These are phyloP conservation scores for Gallinago jamesoni DNA, from an alignment of 2,113 vertebrate species.

Conservation along the genomic window DNA sequence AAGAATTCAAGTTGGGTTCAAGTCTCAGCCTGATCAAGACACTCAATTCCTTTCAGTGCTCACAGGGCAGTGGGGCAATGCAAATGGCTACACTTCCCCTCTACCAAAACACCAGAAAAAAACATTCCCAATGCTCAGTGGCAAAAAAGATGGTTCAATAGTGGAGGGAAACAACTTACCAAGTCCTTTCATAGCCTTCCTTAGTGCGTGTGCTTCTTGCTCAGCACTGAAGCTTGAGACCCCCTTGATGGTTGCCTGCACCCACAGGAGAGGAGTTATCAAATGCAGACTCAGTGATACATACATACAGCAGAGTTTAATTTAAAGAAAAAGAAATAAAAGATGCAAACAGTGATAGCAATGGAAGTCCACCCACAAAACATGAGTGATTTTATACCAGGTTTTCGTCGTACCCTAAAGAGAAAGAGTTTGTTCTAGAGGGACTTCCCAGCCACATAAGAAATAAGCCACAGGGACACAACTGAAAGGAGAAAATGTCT, in stretches of 20 bases:
- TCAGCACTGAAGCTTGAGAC: slow-evolving; percentile 79
- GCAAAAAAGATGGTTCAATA: not conserved
- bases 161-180: slow-evolving; percentile 77
- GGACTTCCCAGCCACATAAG: not conserved
- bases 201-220: slow-evolving; percentile 82
- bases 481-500: not conserved
- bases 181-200: slow-evolving; percentile 91
- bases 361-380: not conserved
- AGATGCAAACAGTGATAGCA: not conserved
- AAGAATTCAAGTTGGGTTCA: not conserved
- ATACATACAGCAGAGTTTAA: not conserved
- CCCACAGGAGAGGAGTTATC: not conserved
- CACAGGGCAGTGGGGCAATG: not conserved
- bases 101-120: not conserved
- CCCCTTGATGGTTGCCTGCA: slow-evolving; percentile 81
- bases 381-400: not conserved
- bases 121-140: not conserved
- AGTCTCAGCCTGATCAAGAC: not conserved
- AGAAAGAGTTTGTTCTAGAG: not conserved
- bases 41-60: not conserved
- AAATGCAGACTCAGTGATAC: not conserved
- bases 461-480: not conserved
- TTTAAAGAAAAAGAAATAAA: not conserved
- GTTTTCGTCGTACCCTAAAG: not conserved
- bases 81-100: not conserved